Conservation (phyloP, 2,113 vertebrate species). For the Vidua macroura region DNA sequence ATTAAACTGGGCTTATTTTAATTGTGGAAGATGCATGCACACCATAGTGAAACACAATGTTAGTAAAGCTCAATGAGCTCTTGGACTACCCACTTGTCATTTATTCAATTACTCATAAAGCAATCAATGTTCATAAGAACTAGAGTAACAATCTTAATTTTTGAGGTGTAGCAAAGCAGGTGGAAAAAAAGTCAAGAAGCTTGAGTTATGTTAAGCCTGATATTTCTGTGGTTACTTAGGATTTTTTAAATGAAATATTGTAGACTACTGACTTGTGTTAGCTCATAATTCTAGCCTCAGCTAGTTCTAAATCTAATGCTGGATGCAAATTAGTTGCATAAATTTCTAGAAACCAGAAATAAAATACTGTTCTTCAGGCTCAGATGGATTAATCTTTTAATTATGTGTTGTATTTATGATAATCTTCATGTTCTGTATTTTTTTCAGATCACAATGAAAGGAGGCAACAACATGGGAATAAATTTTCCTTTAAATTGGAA, state of each 20-base stretch:
- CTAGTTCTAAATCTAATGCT: neutral
- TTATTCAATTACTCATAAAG: neutral
- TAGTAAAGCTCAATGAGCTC: neutral
- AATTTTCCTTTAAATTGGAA: neutral
- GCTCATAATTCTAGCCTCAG: neutral
- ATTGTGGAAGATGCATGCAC: fast-evolving
- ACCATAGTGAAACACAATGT: neutral
- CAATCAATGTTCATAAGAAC: neutral
- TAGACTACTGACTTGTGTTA: neutral
- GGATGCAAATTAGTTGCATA: neutral
- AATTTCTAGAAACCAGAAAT: neutral
- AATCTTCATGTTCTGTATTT: neutral
- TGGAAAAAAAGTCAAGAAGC: neutral
- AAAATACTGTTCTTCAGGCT: neutral
- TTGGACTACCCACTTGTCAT: neutral
- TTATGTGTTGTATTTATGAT: neutral
- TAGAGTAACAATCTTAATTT: neutral
- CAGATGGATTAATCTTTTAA: neutral
- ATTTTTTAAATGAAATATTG: neutral
- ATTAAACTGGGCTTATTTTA: neutral
- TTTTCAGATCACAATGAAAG: neutral
- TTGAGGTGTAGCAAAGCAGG: neutral
- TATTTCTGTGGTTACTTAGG: neutral
- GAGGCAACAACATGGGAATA: neutral
- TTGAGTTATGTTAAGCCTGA: fast-evolving